Evolutionary conservation across 2,113 vertebrate genomes (phyloP), one percentile per base, ranked within the genome.

Genomic region (Lophius piscatorius): DNA sequence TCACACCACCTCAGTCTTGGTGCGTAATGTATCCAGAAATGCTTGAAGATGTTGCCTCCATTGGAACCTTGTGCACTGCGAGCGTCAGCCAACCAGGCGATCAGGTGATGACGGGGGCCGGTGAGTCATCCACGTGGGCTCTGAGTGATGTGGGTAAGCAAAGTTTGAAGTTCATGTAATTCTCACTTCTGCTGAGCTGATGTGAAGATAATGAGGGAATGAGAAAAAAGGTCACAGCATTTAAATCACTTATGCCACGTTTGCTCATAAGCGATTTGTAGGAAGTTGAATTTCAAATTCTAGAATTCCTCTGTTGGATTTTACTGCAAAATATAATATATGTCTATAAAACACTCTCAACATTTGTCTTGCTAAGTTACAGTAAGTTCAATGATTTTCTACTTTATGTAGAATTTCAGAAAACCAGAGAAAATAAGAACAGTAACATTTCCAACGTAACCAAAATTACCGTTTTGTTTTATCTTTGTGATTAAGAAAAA

Each of bases 121-220:
- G 3, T 12, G 55, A 63, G 36, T 45, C 64, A 22, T 14, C 44
- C 2, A 6, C 0, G 11, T 87, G 88, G 71, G 0, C 0, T 0
- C 64, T 92, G 36, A 6, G 33, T 22, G 3, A 70, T 6, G 69
- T 76, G 41, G 83, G 91, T 91, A 73, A 12, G 89, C 69, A 24
- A 7, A 57, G 18, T 13, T 29, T 8, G 8, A 18, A n/a, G 14
- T n/a, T 10, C 11, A 14, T 4, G 0, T 9, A n/a, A n/a, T n/a
- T n/a, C n/a, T 62, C 40, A 67, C 22, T 45, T 62, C 28, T 42
- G 11, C 39, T 48, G 7, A 76, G 50, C 12, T 45, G 46, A 64
- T 18, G 11, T 9, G 2, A 35, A 1, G 22, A 36, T 29, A 28
- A 29, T 29, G 12, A 6, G 9, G 23, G 51, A 39, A 18, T 18